Base-by-base conservation (phyloP, 2,113 vertebrate species). In the Engystomops pustulosus region DNA sequence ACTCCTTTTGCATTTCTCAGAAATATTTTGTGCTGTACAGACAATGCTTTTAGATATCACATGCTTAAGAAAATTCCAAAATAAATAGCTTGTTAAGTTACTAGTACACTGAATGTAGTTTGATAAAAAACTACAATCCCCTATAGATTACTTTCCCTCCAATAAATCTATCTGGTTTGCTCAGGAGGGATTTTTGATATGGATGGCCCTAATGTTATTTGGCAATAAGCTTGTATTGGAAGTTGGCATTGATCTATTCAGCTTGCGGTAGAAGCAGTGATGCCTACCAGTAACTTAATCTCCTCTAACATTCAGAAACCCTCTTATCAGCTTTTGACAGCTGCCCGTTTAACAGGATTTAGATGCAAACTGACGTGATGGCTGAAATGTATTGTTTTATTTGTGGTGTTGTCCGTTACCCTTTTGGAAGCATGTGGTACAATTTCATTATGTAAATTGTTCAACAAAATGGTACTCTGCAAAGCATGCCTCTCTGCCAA, bases 261-360 rank as follows among this genome's bases (percentile, higher is more conserved):
- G 58, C 55, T 62, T 60, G 36, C 23, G 23, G 38, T 44, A 27
- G 34, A 44, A 60, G 27, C 23, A 44, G 32, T 27, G 32, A 41
- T 79, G 51, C 15, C 30, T 44, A 44, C 55, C 36, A 79, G 65
- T 62, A 79, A 62, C 5, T 79, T n/a, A 60, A 79, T 47, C 44
- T 47, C 14, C 47, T 45, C 7, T 18, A 34, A 55, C 27, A 76
- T 45, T 45, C 49, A 23, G 17, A 23, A 77, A 8, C 51, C 32
- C 30, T 65, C 36, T 79, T 62, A 79, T 79, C 77, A 45, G 38
- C 38, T 45, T 65, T 41, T 44, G 38, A 60, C 77, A 79, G 77
- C 55, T 45, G 58, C 20, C 32, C 27, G 8, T 9, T 74, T 49
- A 51, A 6, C 49, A 49, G 71, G 71, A 49, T 55, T 32, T 49